Evolutionary conservation across 2,113 vertebrate species (phyloP).

Genomic region (Macroglossus sobrinus): DNA sequence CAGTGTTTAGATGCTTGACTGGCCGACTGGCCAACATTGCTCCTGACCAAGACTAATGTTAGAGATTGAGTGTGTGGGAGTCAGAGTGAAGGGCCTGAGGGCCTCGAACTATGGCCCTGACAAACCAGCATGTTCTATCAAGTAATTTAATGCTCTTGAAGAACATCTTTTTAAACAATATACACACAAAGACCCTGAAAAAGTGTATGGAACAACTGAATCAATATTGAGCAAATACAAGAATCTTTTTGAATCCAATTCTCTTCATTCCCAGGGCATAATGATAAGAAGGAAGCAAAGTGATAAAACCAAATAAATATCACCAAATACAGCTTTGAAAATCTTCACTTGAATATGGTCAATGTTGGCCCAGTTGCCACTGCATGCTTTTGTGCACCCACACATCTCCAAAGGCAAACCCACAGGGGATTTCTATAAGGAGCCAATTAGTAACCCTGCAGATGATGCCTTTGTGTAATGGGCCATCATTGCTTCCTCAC

Average conservation of each 20-base stretch:
- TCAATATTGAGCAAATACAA: neutral
- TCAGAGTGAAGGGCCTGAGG: neutral
- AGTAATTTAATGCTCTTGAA: neutral
- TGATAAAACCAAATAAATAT: neutral
- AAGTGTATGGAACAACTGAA: neutral
- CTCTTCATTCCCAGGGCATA: neutral
- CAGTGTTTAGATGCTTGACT: neutral
- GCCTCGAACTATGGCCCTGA: fast-evolving
- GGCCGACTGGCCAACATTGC: neutral
- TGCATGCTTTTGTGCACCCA: neutral
- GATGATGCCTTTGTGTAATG: neutral
- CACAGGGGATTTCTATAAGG: neutral
- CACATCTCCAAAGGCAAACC: neutral
- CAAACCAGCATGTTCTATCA: neutral
- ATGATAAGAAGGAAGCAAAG: neutral
- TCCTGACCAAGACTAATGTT: neutral
- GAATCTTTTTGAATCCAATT: neutral
- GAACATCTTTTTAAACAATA: neutral
- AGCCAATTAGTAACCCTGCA: neutral
- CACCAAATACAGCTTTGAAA: neutral
- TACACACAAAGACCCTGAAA: no score
- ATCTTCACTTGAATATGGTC: neutral
- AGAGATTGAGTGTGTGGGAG: neutral
- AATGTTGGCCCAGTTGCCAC: neutral
- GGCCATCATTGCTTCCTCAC: neutral